phyloP scores from a whole-genome alignment of 2,888 invertebrate species.

The Lepidochrysops patricia region DNA sequence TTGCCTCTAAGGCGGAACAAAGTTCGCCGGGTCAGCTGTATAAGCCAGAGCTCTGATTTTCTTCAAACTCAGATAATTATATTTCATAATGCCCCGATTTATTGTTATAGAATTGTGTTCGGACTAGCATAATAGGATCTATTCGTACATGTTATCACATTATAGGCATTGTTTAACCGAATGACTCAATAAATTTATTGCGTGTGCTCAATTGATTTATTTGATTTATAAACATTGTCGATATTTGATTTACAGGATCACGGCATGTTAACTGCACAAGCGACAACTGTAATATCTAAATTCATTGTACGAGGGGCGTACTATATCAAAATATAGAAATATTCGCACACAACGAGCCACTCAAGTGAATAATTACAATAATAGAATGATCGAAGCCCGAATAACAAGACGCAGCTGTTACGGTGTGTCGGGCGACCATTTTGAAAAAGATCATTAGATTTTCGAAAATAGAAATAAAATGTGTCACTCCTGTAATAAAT shows the following conservation, averaged over 20 bases:
- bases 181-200: conserved; percentile 48
- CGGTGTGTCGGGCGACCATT: conserved; percentile 58
- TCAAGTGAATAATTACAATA: conserved; percentile 65
- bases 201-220: conserved; percentile 15
- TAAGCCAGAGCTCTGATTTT: background rate
- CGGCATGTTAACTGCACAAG: conserved; percentile 50
- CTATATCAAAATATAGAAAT: conserved; percentile 33
- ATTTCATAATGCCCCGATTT: background rate
- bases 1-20: too few relatives aligned
- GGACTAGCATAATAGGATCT: background rate
- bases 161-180: conserved; percentile 19
- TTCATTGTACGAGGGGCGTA: conserved; percentile 31
- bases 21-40: too few relatives aligned
- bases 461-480: conserved; percentile 74
- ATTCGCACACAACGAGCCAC: conserved; percentile 43
- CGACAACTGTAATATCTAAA: conserved; percentile 31
- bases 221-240: conserved; percentile 37
- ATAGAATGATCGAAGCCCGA: conserved; percentile 52
- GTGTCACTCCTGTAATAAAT: conserved; percentile 72
- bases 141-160: conserved; percentile 1
- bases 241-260: conserved; percentile 50
- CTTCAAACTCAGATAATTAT: background rate
- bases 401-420: conserved; percentile 73
- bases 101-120: background rate
- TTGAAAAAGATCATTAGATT: conserved; percentile 66